phyloP scores from a whole-genome alignment of 2,113 vertebrate genomes.

The Ginglymostoma cirratum region DNA sequence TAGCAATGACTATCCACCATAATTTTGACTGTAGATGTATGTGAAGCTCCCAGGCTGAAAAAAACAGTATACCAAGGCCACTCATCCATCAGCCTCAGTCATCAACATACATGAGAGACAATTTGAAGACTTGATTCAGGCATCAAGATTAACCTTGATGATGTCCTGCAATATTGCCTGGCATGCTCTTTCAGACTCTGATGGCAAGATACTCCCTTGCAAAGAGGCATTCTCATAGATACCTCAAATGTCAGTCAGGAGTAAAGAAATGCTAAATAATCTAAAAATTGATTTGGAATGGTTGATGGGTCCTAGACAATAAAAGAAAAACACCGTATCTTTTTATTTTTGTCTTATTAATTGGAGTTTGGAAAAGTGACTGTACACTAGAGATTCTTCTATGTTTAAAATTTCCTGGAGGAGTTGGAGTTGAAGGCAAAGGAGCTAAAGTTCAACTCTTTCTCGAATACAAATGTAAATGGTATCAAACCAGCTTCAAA shows the following conservation, averaged over 20 bases:
- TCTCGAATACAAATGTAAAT: not conserved
- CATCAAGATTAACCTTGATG: not conserved
- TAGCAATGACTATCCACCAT: not conserved
- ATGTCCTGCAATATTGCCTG: not conserved
- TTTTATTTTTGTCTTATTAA: not conserved
- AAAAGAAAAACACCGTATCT: not conserved
- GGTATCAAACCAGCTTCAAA: not conserved
- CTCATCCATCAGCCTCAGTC: not conserved
- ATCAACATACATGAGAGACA: not conserved
- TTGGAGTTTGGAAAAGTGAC: not conserved
- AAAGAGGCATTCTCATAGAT: not conserved
- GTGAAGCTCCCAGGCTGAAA: not conserved
- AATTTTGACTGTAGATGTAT: not conserved
- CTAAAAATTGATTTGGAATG: not conserved
- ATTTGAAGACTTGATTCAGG: not conserved
- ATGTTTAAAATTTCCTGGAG: not conserved
- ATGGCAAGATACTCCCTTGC: not conserved
- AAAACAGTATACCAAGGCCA: not conserved
- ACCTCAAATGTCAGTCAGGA: not conserved
- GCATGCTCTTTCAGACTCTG: not conserved
- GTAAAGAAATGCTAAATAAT: not conserved
- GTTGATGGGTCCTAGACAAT: not conserved
- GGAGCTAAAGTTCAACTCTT: not conserved
- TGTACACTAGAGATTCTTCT: not conserved
- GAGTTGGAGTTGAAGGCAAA: no score